Evolutionary conservation across 2,888 invertebrate species (phyloP), one percentile per base, ranked within the genome.

Genomic region (Noctuana brunneofusca): DNA sequence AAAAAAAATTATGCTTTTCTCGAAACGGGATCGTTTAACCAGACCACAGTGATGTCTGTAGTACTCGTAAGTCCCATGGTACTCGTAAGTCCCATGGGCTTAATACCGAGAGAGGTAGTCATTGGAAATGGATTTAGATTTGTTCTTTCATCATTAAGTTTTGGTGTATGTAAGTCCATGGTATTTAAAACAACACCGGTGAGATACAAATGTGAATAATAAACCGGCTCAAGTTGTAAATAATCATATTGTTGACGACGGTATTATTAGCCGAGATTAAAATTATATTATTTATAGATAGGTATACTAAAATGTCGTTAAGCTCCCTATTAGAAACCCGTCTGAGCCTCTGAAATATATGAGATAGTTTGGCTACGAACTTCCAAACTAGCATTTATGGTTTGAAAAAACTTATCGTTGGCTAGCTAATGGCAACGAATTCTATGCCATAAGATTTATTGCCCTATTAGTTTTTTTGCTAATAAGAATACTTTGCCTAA

Each of bases 391-490:
- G 20, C 48, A 46, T 53, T 59, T 43, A 43, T 32, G 52, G 57
- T 20, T 32, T 46, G 14, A 60, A 65, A 65, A 64, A 65, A 41
- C 38, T 54, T 20, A 63, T 66, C 56, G 56, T 57, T 38, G 24
- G 38, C 48, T 30, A 35, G 60, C 62, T 63, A 60, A 35, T 49
- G 64, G 52, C 41, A 55, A 52, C 54, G 59, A 63, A 59, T 65
- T 64, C 62, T 50, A 57, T 55, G 58, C 38, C 62, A 22, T 43
- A 18, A 65, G 63, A 65, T 60, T 65, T 60, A 63, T 63, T 64
- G 60, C 48, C 63, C 64, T 48, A 58, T 60, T 58, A 63, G 38
- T 49, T 62, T 62, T 43, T 62, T 62, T 62, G 49, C 49, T 35
- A 49, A 54, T 54, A 46, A 46, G 59, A 59, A 62, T 55, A 30